These are phyloP conservation scores for Teleiodes luculella DNA, from an alignment of 2,888 invertebrate species.

Conservation along the genomic window DNA sequence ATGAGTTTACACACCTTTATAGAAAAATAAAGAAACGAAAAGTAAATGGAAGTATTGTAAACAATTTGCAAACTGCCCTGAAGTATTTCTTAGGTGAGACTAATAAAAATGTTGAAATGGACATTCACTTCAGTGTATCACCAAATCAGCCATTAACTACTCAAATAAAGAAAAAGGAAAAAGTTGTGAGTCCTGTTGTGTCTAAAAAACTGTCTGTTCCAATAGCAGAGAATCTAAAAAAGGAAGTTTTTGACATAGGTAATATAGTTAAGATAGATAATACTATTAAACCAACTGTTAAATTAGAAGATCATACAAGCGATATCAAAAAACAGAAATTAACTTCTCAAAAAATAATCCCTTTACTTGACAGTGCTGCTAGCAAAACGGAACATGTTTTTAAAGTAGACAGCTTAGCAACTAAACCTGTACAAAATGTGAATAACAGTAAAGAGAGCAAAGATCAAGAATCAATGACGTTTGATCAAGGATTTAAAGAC, in stretches of 20 bases:
- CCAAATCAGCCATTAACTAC: conserved; percentile 24
- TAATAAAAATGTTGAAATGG: conserved; percentile 46
- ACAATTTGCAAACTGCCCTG: conserved; percentile 41
- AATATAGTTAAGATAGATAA: background rate
- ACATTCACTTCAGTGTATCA: conserved; percentile 49
- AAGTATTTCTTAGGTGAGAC: conserved; percentile 40
- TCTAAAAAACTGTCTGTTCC: background rate
- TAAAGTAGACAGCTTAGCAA: conserved; percentile 31
- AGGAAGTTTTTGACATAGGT: background rate
- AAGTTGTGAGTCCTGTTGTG: background rate
- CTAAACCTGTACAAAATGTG: background rate
- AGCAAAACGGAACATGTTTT: conserved; percentile 49
- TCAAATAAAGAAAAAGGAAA: background rate
- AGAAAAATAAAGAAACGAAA: conserved; percentile 32
- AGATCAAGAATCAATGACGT: background rate
- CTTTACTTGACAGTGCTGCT: conserved; percentile 48
- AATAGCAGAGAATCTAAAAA: background rate
- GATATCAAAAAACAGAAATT: background rate
- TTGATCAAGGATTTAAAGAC: background rate
- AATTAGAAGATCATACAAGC: background rate
- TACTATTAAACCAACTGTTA: background rate
- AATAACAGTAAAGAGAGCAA: background rate
- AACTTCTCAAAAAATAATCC: conserved; percentile 40
- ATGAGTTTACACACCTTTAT: conserved; percentile 34
- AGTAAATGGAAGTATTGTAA: conserved; percentile 30